These are phyloP conservation scores for Hirtodrosophila alboralis DNA, from an alignment of 2,888 invertebrate genomes.

Conservation along the genomic window DNA sequence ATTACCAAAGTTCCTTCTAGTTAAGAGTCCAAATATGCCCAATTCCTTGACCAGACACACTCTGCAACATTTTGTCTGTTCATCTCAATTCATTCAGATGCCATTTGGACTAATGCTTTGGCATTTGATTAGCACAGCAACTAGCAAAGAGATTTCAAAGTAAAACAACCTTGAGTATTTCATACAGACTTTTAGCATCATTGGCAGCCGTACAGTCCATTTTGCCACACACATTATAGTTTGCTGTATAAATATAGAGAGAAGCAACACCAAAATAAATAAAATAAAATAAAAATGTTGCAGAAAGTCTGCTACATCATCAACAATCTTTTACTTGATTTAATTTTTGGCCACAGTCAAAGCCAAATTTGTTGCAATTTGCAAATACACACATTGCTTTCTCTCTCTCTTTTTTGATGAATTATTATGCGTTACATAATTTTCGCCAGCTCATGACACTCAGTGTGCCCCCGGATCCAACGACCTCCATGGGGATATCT, in stretches of 20 bases:
- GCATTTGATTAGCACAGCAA: slow-evolving; percentile 19
- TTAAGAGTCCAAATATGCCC: not conserved
- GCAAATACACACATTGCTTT: slow-evolving; percentile 46
- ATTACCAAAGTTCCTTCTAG: not conserved
- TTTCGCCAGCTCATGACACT: slow-evolving; percentile 73
- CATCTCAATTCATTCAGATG: slow-evolving; percentile 24
- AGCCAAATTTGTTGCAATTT: slow-evolving; percentile 72
- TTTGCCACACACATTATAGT: slow-evolving; percentile 43
- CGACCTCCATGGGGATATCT: slow-evolving; percentile 24
- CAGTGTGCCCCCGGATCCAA: slow-evolving; percentile 16
- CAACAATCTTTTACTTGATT: slow-evolving; percentile 64
- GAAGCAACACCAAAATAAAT: not conserved
- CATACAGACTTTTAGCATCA: slow-evolving; percentile 27
- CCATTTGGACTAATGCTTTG: slow-evolving; percentile 14
- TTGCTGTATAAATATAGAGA: slow-evolving; percentile 15
- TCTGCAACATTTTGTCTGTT: slow-evolving; percentile 1
- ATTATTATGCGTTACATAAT: slow-evolving; percentile 76
- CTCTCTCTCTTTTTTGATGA: slow-evolving; percentile 50
- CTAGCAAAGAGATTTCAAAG: slow-evolving; percentile 7
- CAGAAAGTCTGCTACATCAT: slow-evolving; percentile 51
- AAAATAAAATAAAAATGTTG: slow-evolving; percentile 1
- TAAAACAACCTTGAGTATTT: slow-evolving; percentile 21
- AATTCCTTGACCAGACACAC: not conserved
- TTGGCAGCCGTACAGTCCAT: slow-evolving; percentile 43
- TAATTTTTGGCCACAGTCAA: slow-evolving; percentile 52